These are phyloP conservation scores for Coleophora deauratella DNA, from an alignment of 2,888 invertebrate species.

Conservation along the genomic window DNA sequence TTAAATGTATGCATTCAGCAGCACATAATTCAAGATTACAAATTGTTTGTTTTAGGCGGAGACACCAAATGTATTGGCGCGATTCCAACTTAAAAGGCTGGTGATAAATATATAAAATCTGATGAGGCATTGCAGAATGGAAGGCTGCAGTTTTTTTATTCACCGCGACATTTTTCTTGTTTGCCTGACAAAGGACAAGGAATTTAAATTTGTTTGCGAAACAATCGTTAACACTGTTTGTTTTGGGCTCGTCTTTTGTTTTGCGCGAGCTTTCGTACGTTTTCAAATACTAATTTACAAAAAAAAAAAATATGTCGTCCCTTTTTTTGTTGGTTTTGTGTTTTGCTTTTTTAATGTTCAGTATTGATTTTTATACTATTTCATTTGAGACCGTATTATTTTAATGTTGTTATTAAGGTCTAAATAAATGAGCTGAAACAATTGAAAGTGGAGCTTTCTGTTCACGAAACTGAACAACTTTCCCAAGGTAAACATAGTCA, in stretches of 20 bases:
- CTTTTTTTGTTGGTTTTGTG: background rate
- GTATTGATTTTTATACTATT: background rate
- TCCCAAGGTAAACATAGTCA: too few species aligned
- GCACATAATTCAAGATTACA: conserved; percentile 73
- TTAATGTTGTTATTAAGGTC: too few species aligned
- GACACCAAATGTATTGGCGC: conserved; percentile 68
- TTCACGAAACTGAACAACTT: too few species aligned
- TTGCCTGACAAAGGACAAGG: conserved; percentile 50
- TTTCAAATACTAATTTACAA: background rate
- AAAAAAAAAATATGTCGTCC: background rate
- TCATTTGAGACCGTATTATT: background rate
- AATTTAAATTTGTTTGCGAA: conserved; percentile 47
- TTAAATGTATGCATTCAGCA: conserved; percentile 73
- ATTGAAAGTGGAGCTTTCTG: too few species aligned
- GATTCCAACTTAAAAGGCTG: conserved; percentile 69
- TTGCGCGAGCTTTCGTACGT: background rate
- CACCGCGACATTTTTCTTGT: conserved; percentile 45
- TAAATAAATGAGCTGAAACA: too few species aligned
- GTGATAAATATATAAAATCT: conserved; percentile 62
- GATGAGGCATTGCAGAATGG: conserved; percentile 53
- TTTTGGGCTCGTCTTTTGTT: conserved; percentile 27
- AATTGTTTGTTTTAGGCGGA: conserved; percentile 72
- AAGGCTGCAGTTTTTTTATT: conserved; percentile 38
- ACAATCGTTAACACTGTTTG: conserved; percentile 43
- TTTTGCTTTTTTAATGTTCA: background rate